Base-by-base conservation (phyloP, 2,113 vertebrate species). In the Ptychochromis oligacanthus region DNA sequence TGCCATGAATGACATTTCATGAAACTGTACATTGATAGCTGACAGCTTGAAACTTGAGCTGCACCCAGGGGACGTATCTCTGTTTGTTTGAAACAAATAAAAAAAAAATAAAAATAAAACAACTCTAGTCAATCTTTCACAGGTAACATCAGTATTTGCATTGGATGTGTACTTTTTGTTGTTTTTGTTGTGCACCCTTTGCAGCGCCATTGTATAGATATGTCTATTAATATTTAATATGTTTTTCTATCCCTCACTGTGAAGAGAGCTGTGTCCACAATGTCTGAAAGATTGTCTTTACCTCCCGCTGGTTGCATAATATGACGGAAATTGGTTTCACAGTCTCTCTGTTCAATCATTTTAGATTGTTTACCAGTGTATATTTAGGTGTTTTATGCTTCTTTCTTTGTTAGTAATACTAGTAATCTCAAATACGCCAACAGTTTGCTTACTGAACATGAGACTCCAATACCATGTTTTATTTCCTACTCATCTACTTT, bases 141-240 rank as follows among this genome's bases (percentile, higher is more conserved):
- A 40, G 43, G n/a, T 28, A 72, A 65, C 18, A 28, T 36, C 15
- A 34, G 31, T 72, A 57, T 67, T 75, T 79, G 80, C 24, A 56
- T 57, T 40, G 4, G 55, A 81, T 78, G 28, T 28, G 75, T 70
- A 60, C 70, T 84, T 74, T 72, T 40, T 75, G 24, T 54, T 82
- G 34, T 65, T 82, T 65, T 86, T 84, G 80, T 87, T 79, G 52
- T 17, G 55, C 46, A 75, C 46, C 17, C 10, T 83, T 78, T 74
- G 38, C 70, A 67, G 83, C 78, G 72, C 77, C 60, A 79, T 62
- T 75, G 36, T 62, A 84, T 54, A 67, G 59, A 80, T 80, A 79
- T 77, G 59, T 86, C 85, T 85, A 64, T 91, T 83, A 88, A 88
- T 62, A 84, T 88, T 91, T 80, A 77, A 92, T 88, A 77, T 89